Evolutionary conservation across 2,797 vertebrate species (phyloP).

Genomic region (Ispidina lecontei): DNA sequence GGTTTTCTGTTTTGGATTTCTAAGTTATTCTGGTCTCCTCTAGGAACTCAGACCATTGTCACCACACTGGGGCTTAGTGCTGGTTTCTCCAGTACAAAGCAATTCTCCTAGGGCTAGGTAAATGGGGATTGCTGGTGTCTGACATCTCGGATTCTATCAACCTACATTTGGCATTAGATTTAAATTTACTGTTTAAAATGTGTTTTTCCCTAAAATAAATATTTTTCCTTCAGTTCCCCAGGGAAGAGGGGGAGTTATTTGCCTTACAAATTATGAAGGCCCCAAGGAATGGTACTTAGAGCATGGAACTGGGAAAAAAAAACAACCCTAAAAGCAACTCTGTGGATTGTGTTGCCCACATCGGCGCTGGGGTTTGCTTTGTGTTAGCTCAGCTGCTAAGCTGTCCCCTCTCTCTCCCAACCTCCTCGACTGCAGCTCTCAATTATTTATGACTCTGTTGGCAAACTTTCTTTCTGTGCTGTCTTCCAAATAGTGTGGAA

Average conservation of each 20-base stretch:
- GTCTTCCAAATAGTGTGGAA: background rate
- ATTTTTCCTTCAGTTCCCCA: background rate
- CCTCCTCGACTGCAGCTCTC: background rate
- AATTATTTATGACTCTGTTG: conserved; percentile 39
- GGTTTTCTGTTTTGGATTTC: background rate
- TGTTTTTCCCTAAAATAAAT: background rate
- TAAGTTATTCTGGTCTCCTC: background rate
- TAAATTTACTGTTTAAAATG: background rate
- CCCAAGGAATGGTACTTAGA: background rate
- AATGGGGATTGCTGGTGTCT: background rate
- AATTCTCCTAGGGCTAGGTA: background rate
- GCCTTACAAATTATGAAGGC: background rate
- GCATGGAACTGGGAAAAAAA: background rate
- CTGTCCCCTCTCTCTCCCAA: background rate
- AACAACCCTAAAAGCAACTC: background rate
- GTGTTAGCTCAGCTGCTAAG: conserved; percentile 7
- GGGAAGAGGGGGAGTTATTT: background rate
- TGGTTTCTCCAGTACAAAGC: background rate
- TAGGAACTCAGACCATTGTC: background rate
- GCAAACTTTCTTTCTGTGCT: conserved; percentile 25
- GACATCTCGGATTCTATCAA: background rate
- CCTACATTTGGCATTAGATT: background rate
- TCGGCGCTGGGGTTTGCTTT: rapidly evolving
- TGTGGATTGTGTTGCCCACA: background rate
- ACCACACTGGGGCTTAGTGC: background rate